These are phyloP conservation scores for Echinometra lucunter DNA, from an alignment of 53 echinoderm and acorn worm genomes.

Conservation along the genomic window DNA sequence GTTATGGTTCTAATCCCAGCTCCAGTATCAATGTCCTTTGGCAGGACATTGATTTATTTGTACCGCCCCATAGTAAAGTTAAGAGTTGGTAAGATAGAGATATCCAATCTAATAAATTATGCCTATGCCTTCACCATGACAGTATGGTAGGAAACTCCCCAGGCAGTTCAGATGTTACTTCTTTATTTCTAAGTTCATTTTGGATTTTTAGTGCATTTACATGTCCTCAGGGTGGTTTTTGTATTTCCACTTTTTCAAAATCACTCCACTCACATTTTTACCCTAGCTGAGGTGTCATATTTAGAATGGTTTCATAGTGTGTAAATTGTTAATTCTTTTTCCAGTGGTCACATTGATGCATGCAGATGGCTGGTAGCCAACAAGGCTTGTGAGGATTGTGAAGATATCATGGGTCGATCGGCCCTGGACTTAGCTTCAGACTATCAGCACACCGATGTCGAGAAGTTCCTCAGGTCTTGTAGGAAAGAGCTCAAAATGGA, in stretches of 20 bases:
- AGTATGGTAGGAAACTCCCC: too few relatives aligned
- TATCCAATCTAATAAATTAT: background rate
- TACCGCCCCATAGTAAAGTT: background rate
- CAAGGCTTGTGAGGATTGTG: conserved; percentile 77
- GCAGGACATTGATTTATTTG: background rate
- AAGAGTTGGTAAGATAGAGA: background rate
- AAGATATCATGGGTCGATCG: conserved; percentile 90
- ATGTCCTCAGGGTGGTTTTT: too few relatives aligned
- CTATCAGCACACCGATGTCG: conserved; percentile 88
- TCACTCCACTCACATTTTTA: too few relatives aligned
- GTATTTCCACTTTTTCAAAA: too few relatives aligned
- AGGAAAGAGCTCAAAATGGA: conserved; percentile 74
- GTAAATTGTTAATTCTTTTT: background rate
- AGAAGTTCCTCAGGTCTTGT: conserved; percentile 82
- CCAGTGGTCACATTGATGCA: conserved; percentile 90
- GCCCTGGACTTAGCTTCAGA: conserved; percentile 86
- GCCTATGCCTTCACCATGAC: too few relatives aligned
- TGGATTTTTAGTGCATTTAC: too few relatives aligned
- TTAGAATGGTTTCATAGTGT: too few relatives aligned
- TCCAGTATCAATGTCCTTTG: background rate
- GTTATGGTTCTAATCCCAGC: background rate
- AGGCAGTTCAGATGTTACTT: background rate
- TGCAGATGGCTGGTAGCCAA: conserved; percentile 96
- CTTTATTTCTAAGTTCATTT: too few relatives aligned
- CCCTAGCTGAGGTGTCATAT: too few relatives aligned